Evolutionary conservation across 2,888 invertebrate species (phyloP).

Genomic region (Diadromus collaris): DNA sequence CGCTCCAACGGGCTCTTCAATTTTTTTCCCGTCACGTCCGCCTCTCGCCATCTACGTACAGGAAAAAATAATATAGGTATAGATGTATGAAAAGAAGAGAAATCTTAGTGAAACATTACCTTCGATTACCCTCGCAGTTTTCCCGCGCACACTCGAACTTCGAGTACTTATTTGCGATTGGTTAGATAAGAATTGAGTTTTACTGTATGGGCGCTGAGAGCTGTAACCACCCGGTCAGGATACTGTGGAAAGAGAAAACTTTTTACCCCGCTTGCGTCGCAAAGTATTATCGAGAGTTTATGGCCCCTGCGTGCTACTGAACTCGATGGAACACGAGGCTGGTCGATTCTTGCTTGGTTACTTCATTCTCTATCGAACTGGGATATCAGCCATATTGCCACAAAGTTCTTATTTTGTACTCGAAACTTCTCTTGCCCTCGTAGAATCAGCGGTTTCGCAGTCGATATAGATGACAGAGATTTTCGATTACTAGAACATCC

Average conservation of each 20-base stretch:
- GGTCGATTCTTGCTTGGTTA: conserved; percentile 49
- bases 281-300: conserved; percentile 71
- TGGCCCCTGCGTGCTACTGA: conserved; percentile 61
- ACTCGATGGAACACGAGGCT: conserved; percentile 66
- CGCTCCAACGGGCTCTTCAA: neutral
- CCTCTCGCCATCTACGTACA: conserved; percentile 2
- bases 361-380: conserved; percentile 53
- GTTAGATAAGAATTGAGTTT: conserved; percentile 48
- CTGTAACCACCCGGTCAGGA: conserved; percentile 2
- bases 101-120: conserved; percentile 16
- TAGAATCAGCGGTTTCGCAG: neutral
- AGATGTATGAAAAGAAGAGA: neutral
- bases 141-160: conserved; percentile 29
- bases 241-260: conserved; percentile 60
- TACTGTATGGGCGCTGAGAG: conserved; percentile 9
- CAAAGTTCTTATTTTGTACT: conserved; percentile 21
- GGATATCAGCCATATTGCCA: conserved; percentile 41
- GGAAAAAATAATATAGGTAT: neutral
- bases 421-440: conserved; percentile 4
- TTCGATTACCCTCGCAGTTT: conserved; percentile 33
- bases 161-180: conserved; percentile 49
- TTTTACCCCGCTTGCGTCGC: conserved; percentile 68
- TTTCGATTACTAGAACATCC: neutral
- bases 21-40: neutral
- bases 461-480: neutral